Base-by-base conservation (phyloP, 2,888 invertebrate genomes). In the Perdita meconis region DNA sequence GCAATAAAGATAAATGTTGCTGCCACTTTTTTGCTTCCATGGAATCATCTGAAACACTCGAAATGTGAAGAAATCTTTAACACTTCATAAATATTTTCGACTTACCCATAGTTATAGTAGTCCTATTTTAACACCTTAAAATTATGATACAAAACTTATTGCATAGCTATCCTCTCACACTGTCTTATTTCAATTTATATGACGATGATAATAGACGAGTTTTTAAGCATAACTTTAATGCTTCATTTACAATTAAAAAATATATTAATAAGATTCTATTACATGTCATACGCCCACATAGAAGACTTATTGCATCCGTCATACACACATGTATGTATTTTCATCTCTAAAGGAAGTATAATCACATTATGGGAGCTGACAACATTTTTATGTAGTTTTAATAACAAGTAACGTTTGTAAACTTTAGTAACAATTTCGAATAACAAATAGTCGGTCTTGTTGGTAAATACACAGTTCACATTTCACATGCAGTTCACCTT, bases 1-100 rank as follows among this genome's bases (percentile, higher is more conserved):
- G 96, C 78, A 98, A 94, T 72, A 98, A 94, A 69, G 95, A 93
- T 81, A 98, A 93, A 92, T 98, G 98, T 91, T 97, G 97, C 92
- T 97, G 97, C 86, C 91, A 92, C 63, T 92, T 92, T 76, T 91
- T 91, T 10, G 90, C 90, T 57, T 92, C 89, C 8, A 85, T 82
- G 24, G 89, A 83, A 61, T 92, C 92, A 47, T 90, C 92, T 91
- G 44, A 66, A 84, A 83, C 51, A 16, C 8, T 57, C 13, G 1
- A n/a, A 50, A 44, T 26, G 13, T 51, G 22, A 59, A 26, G 13
- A 5, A 19, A 2, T 26, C 13, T 2, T 24, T 16, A 36, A 34
- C 6, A 42, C 12, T 6, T 22, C 16, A 44, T 36, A 36, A 26
- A 16, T 12, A 30, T 36, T 12, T 12, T 44, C 13, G 57, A 78